Evolutionary conservation across 2,797 vertebrate genomes (phyloP).

Genomic region (Botia almorhae): DNA sequence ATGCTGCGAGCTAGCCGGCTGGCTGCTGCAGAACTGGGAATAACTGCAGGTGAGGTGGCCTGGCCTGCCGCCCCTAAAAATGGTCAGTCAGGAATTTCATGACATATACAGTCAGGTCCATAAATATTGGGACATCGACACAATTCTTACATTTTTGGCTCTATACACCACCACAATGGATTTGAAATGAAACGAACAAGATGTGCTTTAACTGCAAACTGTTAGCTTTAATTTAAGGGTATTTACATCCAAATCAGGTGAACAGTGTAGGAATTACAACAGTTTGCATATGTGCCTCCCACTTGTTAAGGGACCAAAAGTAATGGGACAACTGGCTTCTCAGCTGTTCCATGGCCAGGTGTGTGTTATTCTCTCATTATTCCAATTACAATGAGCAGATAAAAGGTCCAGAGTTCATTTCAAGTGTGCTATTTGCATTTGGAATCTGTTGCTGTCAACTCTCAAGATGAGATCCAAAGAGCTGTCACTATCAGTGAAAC

Average conservation of each 20-base stretch:
- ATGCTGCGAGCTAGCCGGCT: constrained; percentile 88
- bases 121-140: no score
- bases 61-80: constrained; percentile 88
- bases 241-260: no score
- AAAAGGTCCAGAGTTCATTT: constrained; percentile 28
- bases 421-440: constrained; percentile 46
- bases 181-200: no score
- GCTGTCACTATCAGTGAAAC: constrained; percentile 43
- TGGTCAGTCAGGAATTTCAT: constrained; percentile 36
- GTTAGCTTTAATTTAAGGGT: no score
- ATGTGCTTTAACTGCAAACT: no score
- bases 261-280: no score
- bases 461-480: constrained; percentile 53
- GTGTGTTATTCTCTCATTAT: constrained; percentile 24
- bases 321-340: constrained; percentile 24
- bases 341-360: constrained; percentile 14
- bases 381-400: constrained; percentile 2
- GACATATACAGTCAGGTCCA: no score
- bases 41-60: constrained; percentile 84
- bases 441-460: constrained; percentile 58
- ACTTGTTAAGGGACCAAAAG: background rate
- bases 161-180: no score
- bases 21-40: constrained; percentile 88
- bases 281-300: no score
- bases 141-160: no score